These are phyloP conservation scores for Apistogramma diplotaenia DNA, from an alignment of 2,113 vertebrate species.

Conservation along the genomic window DNA sequence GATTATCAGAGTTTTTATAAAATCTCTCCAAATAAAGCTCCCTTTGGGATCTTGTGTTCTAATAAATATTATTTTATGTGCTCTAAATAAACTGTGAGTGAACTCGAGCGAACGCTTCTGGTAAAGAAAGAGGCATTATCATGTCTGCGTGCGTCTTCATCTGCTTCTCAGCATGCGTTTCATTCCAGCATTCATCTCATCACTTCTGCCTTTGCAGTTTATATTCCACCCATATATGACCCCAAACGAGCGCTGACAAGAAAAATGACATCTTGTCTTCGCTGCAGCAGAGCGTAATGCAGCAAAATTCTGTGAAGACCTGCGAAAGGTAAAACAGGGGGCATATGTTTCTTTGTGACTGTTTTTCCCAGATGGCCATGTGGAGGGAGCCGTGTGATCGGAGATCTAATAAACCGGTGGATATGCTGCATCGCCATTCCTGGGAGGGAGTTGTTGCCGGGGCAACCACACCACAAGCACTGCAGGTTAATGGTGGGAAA, in stretches of 20 bases:
- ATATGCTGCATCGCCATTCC: slow-evolving; percentile 65
- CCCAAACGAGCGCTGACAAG: background rate
- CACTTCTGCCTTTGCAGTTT: background rate
- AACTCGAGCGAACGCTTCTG: background rate
- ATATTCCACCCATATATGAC: slow-evolving; percentile 9
- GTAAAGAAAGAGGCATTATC: background rate
- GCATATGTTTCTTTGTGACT: slow-evolving; percentile 37
- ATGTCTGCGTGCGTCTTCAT: background rate
- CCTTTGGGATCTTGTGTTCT: background rate
- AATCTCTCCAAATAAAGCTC: background rate
- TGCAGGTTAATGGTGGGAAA: slow-evolving; percentile 70
- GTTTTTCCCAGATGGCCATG: slow-evolving; percentile 63
- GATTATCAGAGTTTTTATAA: background rate
- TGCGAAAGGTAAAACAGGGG: slow-evolving; percentile 52
- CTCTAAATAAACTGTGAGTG: background rate
- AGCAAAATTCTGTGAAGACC: slow-evolving; percentile 28
- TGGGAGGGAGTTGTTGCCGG: slow-evolving; percentile 64
- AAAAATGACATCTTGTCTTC: slow-evolving; percentile 11
- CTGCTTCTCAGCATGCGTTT: background rate
- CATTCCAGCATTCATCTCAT: background rate
- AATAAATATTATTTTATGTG: background rate
- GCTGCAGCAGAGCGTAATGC: slow-evolving; percentile 11
- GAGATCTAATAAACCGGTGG: slow-evolving; percentile 73
- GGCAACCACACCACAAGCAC: slow-evolving; percentile 64
- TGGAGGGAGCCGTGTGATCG: slow-evolving; percentile 68